Conservation (phyloP, 1,140 invertebrate genomes). For the Teleopsis dalmanni region DNA sequence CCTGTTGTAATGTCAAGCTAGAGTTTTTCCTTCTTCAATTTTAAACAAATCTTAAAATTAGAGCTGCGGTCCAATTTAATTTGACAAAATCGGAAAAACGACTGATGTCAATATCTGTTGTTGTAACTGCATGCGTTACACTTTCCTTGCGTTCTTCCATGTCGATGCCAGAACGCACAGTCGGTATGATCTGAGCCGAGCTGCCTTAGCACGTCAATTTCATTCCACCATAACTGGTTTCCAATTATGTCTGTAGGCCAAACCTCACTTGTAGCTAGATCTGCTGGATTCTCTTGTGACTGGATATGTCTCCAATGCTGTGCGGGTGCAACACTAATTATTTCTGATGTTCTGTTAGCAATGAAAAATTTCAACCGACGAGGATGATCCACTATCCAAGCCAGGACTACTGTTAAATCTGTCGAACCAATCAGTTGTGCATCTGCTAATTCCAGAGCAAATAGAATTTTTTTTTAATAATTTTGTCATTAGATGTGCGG, state of each 20-base stretch:
- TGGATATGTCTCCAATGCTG: constrained; percentile 24
- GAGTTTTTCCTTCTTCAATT: not conserved
- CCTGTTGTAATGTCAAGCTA: not conserved
- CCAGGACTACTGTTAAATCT: constrained; percentile 14
- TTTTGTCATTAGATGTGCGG: constrained; percentile 10
- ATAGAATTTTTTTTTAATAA: constrained; percentile 5
- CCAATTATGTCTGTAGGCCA: not conserved
- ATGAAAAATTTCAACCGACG: constrained; percentile 23
- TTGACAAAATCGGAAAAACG: constrained; percentile 1
- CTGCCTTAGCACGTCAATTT: not conserved
- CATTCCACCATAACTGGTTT: constrained; percentile 8
- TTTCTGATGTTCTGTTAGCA: constrained; percentile 24
- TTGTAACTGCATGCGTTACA: not conserved
- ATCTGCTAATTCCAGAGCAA: not conserved
- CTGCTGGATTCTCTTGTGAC: constrained; percentile 22
- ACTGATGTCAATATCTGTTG: not conserved
- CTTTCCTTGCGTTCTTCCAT: not conserved
- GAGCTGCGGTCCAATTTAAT: not conserved
- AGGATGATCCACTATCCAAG: constrained; percentile 9
- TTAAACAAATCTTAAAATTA: not conserved
- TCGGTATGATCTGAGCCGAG: not conserved
- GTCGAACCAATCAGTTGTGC: not conserved
- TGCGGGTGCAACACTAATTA: constrained; percentile 15
- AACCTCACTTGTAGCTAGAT: constrained; percentile 17
- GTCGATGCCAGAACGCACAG: not conserved